phyloP scores from a whole-genome alignment of 2,888 invertebrate species.

The Troides aeacus region DNA sequence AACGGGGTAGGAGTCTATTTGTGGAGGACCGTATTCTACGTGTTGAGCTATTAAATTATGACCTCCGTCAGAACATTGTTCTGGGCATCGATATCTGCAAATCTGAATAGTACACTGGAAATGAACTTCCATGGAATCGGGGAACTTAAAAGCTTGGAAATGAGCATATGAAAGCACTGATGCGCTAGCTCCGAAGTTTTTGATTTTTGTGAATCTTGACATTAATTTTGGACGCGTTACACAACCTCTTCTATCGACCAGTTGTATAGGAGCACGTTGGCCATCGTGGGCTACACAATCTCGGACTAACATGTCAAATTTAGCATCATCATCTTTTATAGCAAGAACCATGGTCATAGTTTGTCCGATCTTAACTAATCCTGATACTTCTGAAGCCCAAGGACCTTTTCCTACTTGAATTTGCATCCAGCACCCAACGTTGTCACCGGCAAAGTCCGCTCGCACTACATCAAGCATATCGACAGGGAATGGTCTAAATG shows the following conservation, averaged over 20 bases:
- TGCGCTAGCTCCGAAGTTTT: constrained; percentile 96
- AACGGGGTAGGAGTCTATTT: constrained; percentile 73
- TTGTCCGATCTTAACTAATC: constrained; percentile 95
- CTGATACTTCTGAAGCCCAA: constrained; percentile 97
- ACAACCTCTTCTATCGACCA: constrained; percentile 95
- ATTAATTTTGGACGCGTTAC: constrained; percentile 95
- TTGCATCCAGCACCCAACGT: constrained; percentile 98
- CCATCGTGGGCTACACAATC: constrained; percentile 98
- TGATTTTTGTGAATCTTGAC: constrained; percentile 96
- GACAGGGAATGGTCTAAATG: constrained; percentile 96
- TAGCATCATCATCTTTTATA: constrained; percentile 96
- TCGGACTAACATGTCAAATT: constrained; percentile 96
- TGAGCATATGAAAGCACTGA: constrained; percentile 95
- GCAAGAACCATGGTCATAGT: constrained; percentile 98
- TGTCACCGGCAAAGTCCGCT: constrained; percentile 96
- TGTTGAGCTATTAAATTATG: constrained; percentile 76
- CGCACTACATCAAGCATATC: constrained; percentile 97
- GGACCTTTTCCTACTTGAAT: constrained; percentile 97
- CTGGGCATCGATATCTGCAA: constrained; percentile 95
- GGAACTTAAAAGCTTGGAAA: constrained; percentile 97
- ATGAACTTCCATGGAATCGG: constrained; percentile 97
- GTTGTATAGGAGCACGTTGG: constrained; percentile 94
- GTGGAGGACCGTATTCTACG: constrained; percentile 86
- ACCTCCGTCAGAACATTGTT: constrained; percentile 89
- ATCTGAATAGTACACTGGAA: constrained; percentile 97